Evolutionary conservation across 2,113 vertebrate species (phyloP).

Genomic region (Bambusicola thoracicus): DNA sequence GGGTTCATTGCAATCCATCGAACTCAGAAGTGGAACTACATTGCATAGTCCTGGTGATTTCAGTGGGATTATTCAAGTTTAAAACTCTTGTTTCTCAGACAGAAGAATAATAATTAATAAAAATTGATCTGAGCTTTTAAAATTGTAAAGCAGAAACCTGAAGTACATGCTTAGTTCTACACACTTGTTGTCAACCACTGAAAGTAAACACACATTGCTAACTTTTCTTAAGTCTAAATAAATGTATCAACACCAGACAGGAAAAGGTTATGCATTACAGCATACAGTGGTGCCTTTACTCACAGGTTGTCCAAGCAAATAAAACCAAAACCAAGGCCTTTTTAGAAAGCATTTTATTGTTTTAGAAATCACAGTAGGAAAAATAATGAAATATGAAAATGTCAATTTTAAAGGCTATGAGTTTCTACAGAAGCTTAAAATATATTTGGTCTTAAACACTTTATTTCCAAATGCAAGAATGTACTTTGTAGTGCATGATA

Average conservation of each 20-base stretch:
- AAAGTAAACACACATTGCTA: background rate
- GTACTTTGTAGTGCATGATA: background rate
- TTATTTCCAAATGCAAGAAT: background rate
- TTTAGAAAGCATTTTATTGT: background rate
- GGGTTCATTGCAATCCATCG: background rate
- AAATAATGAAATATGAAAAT: background rate
- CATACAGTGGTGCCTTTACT: background rate
- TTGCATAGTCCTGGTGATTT: background rate
- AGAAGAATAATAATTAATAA: background rate
- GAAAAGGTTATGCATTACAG: background rate
- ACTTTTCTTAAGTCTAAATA: background rate
- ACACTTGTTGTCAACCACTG: background rate
- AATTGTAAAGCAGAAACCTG: background rate
- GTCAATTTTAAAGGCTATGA: background rate
- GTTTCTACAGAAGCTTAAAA: background rate
- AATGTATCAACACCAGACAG: background rate
- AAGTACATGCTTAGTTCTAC: rapidly evolving
- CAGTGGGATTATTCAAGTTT: background rate
- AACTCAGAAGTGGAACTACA: background rate
- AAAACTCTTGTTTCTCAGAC: background rate
- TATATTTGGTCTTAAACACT: background rate
- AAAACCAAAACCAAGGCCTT: background rate
- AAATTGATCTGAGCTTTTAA: background rate
- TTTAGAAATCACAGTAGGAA: background rate
- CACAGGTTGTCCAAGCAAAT: background rate